Percentiles rank a stretch among this genome's conserved stretches.
These are phyloP conservation scores for Lichenostomus cassidix DNA, from an alignment of 2,113 vertebrate species.

Conservation along the genomic window DNA sequence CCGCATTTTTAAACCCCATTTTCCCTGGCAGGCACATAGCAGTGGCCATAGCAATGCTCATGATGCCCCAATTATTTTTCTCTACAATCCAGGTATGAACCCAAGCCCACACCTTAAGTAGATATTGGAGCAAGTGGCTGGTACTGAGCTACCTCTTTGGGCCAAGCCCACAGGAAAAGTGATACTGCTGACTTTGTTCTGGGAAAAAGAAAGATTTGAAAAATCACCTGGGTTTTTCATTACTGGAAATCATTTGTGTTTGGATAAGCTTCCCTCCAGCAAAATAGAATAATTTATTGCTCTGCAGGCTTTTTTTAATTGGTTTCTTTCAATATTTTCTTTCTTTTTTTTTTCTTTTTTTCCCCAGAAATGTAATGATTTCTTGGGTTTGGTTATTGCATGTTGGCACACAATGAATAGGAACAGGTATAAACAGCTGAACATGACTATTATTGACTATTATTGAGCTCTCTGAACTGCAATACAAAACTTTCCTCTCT, in stretches of 20 bases:
- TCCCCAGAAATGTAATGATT: not conserved
- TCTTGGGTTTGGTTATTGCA: not conserved
- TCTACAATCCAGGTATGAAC: not conserved
- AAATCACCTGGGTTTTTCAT: not conserved
- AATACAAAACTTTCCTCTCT: not conserved
- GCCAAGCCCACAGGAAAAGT: not conserved
- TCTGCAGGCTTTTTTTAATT: not conserved
- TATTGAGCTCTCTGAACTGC: no score
- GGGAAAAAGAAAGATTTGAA: not conserved
- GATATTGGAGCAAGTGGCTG: not conserved
- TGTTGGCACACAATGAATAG: not conserved
- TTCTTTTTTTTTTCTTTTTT: not conserved
- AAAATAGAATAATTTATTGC: not conserved
- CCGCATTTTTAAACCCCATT: not conserved
- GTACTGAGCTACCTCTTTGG: not conserved
- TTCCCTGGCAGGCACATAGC: not conserved
- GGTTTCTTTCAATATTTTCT: no score
- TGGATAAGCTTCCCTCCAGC: not conserved
- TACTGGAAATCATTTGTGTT: not conserved
- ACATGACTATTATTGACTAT: not conserved
- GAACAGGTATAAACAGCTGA: not conserved
- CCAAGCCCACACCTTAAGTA: not conserved
- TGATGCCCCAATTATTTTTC: not conserved
- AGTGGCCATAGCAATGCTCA: not conserved
- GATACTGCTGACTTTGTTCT: not conserved